Conservation (phyloP, 2,888 invertebrate genomes). For the Nineta flava region DNA sequence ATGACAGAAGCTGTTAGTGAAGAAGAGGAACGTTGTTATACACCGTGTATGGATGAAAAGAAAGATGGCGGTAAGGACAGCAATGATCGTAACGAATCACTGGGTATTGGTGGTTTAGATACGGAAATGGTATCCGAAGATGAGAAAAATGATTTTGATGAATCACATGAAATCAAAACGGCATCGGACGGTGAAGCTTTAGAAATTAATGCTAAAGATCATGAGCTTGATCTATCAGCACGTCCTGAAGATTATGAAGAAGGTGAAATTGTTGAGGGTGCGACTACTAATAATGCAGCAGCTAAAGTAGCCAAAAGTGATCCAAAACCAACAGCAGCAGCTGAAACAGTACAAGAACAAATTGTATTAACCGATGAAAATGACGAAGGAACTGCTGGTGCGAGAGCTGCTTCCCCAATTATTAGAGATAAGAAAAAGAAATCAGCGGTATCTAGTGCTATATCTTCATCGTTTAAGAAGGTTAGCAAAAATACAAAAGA, state of each 20-base stretch:
- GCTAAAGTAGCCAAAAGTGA: slow-evolving; percentile 17
- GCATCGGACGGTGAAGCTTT: slow-evolving; percentile 28
- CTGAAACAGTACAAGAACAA: too few relatives aligned
- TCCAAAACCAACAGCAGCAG: slow-evolving; percentile 14
- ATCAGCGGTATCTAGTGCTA: slow-evolving; percentile 13
- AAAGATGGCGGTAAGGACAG: slow-evolving; percentile 19
- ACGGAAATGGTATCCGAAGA: slow-evolving; percentile 64
- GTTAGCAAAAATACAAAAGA: slow-evolving; percentile 61
- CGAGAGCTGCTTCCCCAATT: slow-evolving; percentile 30
- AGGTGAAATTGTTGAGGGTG: slow-evolving; percentile 38
- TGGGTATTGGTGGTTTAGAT: slow-evolving; percentile 42
- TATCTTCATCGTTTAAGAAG: slow-evolving; percentile 57
- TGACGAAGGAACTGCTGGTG: slow-evolving; percentile 35
- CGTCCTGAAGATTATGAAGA: slow-evolving; percentile 34
- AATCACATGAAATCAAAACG: slow-evolving; percentile 28
- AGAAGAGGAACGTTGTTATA: slow-evolving; percentile 51
- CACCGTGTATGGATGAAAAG: slow-evolving; percentile 54
- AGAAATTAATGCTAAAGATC: slow-evolving; percentile 29
- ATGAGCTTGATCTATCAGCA: slow-evolving; percentile 26
- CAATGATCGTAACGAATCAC: slow-evolving; percentile 11
- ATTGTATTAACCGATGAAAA: slow-evolving; percentile 14
- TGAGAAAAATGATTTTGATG: slow-evolving; percentile 48
- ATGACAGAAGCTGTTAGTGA: slow-evolving; percentile 49
- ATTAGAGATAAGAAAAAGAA: slow-evolving; percentile 37
- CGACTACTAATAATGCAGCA: slow-evolving; percentile 19